A percentile compares a stretch with the other conserved stretches of the same genome.
Evolutionary conservation across 2,113 vertebrate genomes (phyloP).

Genomic region (Platichthys flesus): DNA sequence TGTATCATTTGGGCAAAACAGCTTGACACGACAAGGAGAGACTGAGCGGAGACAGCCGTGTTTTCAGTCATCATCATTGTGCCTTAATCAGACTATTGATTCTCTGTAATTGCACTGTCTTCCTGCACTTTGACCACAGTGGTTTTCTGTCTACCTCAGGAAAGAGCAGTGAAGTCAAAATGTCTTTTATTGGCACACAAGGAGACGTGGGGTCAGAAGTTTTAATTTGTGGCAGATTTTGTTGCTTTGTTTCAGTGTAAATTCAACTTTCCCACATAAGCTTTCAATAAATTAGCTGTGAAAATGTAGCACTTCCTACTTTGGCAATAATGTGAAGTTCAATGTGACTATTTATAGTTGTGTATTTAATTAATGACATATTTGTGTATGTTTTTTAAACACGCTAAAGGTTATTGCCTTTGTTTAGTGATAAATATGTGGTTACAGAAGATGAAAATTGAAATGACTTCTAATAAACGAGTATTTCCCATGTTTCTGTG

Average conservation of each 20-base stretch:
- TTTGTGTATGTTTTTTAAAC: not conserved
- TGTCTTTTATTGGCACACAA: constrained; percentile 13
- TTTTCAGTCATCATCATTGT: constrained; percentile 59
- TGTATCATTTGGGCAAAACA: constrained; percentile 41
- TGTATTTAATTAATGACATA: not conserved
- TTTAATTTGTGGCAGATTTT: not conserved
- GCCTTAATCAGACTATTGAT: constrained; percentile 73
- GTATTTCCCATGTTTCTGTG: constrained; percentile 22
- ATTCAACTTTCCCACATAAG: not conserved
- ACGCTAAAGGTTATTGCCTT: constrained; percentile 9
- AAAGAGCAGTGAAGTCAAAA: constrained; percentile 18
- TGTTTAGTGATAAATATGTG: not conserved
- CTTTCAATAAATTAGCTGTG: constrained; percentile 15
- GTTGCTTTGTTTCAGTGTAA: too few species aligned
- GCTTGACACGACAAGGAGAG: constrained; percentile 37
- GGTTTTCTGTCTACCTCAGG: constrained; percentile 68
- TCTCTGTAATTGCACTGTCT: constrained; percentile 64
- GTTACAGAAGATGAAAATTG: constrained; percentile 11
- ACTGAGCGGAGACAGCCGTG: constrained; percentile 25
- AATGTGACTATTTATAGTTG: not conserved
- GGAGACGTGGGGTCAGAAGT: not conserved
- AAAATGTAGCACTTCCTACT: not conserved
- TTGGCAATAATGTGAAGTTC: not conserved
- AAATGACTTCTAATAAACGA: constrained; percentile 36
- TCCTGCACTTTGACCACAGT: constrained; percentile 44